Percentiles rank a stretch among this genome's conserved stretches.
Evolutionary conservation across 2,797 vertebrate species (phyloP).

Genomic region (Acridotheres tristis): DNA sequence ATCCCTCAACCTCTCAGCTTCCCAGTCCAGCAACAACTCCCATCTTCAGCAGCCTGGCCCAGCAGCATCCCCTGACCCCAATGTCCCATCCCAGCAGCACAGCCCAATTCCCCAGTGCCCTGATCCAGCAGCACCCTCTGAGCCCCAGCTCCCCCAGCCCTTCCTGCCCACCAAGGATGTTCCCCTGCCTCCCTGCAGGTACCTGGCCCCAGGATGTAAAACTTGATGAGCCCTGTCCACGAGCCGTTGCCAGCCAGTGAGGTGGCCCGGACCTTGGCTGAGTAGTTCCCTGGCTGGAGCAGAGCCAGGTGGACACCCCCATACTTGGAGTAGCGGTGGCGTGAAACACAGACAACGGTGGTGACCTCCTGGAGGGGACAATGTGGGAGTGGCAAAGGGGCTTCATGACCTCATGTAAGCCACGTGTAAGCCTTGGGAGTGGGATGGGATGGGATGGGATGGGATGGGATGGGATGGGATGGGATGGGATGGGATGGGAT

Average conservation of each 20-base stretch:
- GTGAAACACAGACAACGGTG: slow-evolving; percentile 79
- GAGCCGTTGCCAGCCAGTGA: slow-evolving; percentile 81
- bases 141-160: neutral
- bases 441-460: neutral
- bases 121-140: neutral
- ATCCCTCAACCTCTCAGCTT: neutral
- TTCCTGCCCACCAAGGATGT: neutral
- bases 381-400: accelerated
- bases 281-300: slow-evolving; percentile 80
- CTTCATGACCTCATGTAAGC: neutral
- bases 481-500: neutral
- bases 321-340: slow-evolving; percentile 75
- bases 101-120: neutral
- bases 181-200: accelerated
- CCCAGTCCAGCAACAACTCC: neutral
- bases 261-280: slow-evolving; percentile 79
- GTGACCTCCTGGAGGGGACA: slow-evolving; percentile 68
- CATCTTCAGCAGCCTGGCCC: neutral
- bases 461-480: neutral
- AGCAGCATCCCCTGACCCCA: neutral
- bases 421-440: neutral
- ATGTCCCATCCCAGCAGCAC: neutral
- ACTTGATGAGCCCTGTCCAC: slow-evolving; percentile 75
- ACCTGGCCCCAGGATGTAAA: slow-evolving; percentile 79
- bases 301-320: slow-evolving; percentile 74